These are phyloP conservation scores for Synanthedon myopaeformis DNA, from an alignment of 2,888 invertebrate species.

Conservation along the genomic window DNA sequence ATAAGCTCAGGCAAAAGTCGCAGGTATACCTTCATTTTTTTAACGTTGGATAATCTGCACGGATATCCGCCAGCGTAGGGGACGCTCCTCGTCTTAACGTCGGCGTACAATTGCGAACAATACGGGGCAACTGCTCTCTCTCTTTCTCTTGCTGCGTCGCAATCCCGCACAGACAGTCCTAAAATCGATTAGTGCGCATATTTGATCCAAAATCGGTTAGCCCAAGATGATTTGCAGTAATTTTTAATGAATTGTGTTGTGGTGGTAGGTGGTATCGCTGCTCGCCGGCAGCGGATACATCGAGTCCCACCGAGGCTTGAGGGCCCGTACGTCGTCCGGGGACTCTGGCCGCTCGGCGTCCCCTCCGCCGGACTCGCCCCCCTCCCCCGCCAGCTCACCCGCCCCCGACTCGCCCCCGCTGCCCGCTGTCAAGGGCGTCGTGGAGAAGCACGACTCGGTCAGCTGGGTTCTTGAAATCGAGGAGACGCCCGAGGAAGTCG, in stretches of 20 bases:
- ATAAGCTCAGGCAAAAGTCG: conserved; percentile 86
- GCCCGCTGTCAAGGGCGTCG: conserved; percentile 84
- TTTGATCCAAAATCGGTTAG: too few species aligned
- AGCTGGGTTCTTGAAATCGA: conserved; percentile 88
- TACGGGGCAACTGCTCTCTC: too few species aligned
- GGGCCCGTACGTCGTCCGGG: conserved; percentile 52
- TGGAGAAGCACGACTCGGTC: conserved; percentile 87
- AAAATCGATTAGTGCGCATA: too few species aligned
- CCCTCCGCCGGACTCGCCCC: conserved; percentile 51
- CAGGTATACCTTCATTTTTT: conserved; percentile 59
- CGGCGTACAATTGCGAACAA: too few species aligned
- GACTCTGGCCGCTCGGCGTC: conserved; percentile 49
- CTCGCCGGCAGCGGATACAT: conserved; percentile 55
- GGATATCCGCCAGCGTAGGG: too few species aligned
- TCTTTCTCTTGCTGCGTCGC: too few species aligned
- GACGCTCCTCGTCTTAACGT: too few species aligned
- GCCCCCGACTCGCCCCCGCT: conserved; percentile 73
- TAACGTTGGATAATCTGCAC: too few species aligned
- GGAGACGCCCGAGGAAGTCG: conserved; percentile 78
- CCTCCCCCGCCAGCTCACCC: conserved; percentile 43
- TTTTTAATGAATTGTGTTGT: neutral
- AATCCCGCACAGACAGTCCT: too few species aligned
- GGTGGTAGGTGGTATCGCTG: conserved; percentile 67
- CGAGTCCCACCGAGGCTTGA: conserved; percentile 35
- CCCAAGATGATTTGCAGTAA: neutral